Conservation (phyloP, 1,140 invertebrate species). For the Stegodyphus mimosarum region DNA sequence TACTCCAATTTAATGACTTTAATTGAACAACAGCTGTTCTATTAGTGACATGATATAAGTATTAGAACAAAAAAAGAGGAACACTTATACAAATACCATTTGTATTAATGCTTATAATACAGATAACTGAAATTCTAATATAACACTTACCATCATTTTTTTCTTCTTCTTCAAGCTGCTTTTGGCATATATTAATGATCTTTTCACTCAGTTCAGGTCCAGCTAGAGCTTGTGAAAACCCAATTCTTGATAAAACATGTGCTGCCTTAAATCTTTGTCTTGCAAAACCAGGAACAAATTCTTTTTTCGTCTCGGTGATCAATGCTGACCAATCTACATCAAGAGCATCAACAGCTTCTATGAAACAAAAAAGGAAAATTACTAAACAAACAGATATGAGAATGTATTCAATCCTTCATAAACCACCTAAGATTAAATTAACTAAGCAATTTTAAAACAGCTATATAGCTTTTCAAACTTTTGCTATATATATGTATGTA, state of each 20-base stretch:
- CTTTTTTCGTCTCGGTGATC: conserved; percentile 49
- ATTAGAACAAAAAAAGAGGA: no score
- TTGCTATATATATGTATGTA: no score
- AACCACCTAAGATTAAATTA: no score
- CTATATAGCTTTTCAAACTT: no score
- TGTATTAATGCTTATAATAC: not conserved
- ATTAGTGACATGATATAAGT: no score
- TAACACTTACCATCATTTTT: conserved; percentile 30
- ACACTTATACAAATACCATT: no score
- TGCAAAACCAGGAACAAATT: conserved; percentile 54
- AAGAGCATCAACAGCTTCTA: conserved; percentile 57
- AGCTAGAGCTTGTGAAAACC: conserved; percentile 60
- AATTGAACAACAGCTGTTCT: no score
- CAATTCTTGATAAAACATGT: conserved; percentile 60
- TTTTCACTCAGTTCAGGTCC: conserved; percentile 43
- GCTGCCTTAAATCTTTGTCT: conserved; percentile 52
- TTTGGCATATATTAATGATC: conserved; percentile 53
- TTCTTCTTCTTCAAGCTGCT: conserved; percentile 47
- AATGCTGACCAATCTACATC: conserved; percentile 62
- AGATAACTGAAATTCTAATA: not conserved
- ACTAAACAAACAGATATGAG: no score
- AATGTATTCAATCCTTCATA: no score
- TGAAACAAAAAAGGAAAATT: not conserved
- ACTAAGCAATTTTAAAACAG: no score
- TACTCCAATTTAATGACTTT: no score